Base-by-base conservation (phyloP, 2,888 invertebrate genomes). In the Aelia acuminata region DNA sequence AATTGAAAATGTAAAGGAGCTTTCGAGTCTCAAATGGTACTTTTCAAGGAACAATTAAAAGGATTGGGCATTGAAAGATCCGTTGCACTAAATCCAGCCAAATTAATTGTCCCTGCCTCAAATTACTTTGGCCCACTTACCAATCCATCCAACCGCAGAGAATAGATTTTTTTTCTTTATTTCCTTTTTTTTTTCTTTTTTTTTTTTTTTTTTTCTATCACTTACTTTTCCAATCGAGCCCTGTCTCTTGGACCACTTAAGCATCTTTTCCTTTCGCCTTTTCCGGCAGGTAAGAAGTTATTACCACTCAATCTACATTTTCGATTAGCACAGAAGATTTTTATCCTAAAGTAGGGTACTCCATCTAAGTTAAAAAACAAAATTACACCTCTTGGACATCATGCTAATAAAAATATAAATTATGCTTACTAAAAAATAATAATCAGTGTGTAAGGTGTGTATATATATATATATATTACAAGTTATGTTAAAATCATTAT, bases 1-100 rank as follows among this genome's bases (percentile, higher is more conserved):
- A n/a, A 57, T 0, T 57, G 26, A 26, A 57, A 57, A 57, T 57
- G n/a, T 26, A 57, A 57, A 26, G 26, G 3, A 57, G 57, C 57
- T 57, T 26, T 57, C 26, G 26, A 57, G 8, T 11, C 57, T 13
- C 13, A n/a, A 57, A 57, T 57, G n/a, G 57, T 57, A 57, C 57
- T 57, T 57, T 57, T 57, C 57, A 57, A 26, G 57, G 57, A 57
- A 57, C 57, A 57, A 57, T 57, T 57, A 57, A 53, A 57, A 57
- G 57, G 26, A 11, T 11, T 26, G 57, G 63, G 31, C 31, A 31
- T 63, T 31, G 63, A 63, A 63, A 63, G 63, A 63, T 63, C 63
- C 31, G 31, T 63, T 31, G 63, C 26, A 63, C 63, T 63, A 63
- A 31, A 63, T 63, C 63, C 31, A 63, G 31, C 63, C 31, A 63